phyloP scores from a whole-genome alignment of 1,140 invertebrate genomes.

The Neelides sp. region DNA sequence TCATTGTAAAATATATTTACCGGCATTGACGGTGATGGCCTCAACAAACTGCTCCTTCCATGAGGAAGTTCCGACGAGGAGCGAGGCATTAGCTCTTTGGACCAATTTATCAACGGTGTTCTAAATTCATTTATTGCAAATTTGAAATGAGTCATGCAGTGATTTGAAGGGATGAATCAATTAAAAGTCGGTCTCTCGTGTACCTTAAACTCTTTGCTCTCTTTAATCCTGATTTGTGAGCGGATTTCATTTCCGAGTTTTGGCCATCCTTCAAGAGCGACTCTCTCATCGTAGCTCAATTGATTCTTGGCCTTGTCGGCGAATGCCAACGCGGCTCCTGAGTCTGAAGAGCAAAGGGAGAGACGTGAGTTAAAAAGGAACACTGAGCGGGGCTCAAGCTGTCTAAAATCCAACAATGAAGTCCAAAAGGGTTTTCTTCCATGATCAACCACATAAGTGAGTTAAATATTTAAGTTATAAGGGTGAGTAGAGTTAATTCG shows the following conservation, averaged over 20 bases:
- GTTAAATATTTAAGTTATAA: too few species aligned
- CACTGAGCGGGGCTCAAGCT: too few species aligned
- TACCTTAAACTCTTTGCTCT: constrained; percentile 97
- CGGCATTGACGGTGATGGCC: constrained; percentile 84
- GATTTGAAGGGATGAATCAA: too few species aligned
- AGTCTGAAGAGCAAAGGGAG: background rate
- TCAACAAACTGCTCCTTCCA: constrained; percentile 98
- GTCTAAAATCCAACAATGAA: too few species aligned
- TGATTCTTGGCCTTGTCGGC: constrained; percentile 36
- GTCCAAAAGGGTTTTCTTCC: too few species aligned
- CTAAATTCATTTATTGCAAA: constrained; percentile 9
- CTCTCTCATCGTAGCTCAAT: constrained; percentile 60
- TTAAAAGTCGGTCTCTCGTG: too few species aligned
- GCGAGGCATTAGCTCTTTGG: constrained; percentile 84
- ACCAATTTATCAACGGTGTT: constrained; percentile 47
- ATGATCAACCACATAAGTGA: too few species aligned
- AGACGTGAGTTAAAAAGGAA: background rate
- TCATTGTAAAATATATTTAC: constrained; percentile 39
- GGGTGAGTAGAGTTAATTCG: too few species aligned
- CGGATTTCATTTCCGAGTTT: constrained; percentile 69
- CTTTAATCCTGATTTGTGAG: constrained; percentile 79
- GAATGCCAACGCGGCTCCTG: constrained; percentile 13
- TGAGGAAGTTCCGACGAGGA: constrained; percentile 86
- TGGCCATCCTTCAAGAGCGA: constrained; percentile 75
- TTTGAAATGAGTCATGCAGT: too few species aligned